Conservation (phyloP, 2,113 vertebrate species). For the Calonectris borealis region DNA sequence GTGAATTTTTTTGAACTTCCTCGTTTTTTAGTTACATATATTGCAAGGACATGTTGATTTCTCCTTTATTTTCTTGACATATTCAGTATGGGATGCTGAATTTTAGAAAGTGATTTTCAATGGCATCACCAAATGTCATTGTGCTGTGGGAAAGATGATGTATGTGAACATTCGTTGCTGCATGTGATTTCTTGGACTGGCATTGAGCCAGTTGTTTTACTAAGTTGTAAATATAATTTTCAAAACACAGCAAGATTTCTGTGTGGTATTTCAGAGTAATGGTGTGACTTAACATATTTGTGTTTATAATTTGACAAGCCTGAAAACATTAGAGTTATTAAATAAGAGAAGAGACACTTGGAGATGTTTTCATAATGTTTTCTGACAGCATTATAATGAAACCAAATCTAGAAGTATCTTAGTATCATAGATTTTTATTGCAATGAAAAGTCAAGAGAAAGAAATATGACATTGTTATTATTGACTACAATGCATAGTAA, state of each 20-base stretch:
- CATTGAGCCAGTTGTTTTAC: background rate
- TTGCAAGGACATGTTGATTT: background rate
- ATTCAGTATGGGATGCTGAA: background rate
- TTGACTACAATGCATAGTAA: conserved; percentile 14
- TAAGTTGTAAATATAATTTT: conserved; percentile 19
- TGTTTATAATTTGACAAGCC: conserved; percentile 40
- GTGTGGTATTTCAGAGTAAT: conserved; percentile 25
- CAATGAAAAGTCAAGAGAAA: conserved; percentile 13
- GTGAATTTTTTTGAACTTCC: background rate
- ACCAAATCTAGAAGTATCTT: conserved; percentile 9
- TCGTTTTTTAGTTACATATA: background rate
- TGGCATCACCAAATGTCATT: background rate
- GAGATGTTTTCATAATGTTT: conserved; percentile 39
- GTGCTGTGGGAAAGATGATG: background rate
- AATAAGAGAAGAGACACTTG: conserved; percentile 12
- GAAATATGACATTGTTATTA: conserved; percentile 36
- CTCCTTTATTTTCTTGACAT: background rate
- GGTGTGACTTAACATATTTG: background rate
- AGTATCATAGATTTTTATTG: conserved; percentile 13
- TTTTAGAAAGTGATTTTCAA: background rate
- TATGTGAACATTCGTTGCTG: background rate
- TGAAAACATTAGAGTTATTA: conserved; percentile 15
- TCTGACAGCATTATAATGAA: conserved; percentile 45
- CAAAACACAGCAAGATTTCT: background rate
- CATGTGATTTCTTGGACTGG: background rate